A percentile compares a stretch with the other conserved stretches of the same genome.
Evolutionary conservation across 2,113 vertebrate species (phyloP).

Genomic region (Ascaphus truei): DNA sequence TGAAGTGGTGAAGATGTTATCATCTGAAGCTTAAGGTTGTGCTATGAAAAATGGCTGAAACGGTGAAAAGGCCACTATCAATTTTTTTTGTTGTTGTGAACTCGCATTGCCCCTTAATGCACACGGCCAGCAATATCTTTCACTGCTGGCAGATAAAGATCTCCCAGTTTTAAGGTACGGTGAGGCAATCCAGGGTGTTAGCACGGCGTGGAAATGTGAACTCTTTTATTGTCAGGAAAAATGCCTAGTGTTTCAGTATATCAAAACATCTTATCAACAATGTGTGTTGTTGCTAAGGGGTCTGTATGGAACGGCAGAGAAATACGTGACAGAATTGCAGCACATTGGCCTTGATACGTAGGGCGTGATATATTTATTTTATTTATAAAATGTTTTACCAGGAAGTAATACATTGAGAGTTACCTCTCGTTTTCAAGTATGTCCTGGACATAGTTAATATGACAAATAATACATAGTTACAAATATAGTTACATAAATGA

Average conservation of each 20-base stretch:
- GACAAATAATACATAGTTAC: too few relatives aligned
- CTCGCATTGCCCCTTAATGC: background rate
- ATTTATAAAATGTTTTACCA: too few relatives aligned
- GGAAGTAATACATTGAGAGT: too few relatives aligned
- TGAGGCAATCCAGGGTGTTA: background rate
- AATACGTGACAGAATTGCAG: too few relatives aligned
- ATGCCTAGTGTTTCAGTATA: background rate
- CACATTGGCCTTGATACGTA: too few relatives aligned
- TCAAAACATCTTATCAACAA: background rate
- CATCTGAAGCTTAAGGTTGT: slow-evolving; percentile 4
- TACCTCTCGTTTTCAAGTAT: too few relatives aligned
- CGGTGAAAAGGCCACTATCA: slow-evolving; percentile 1
- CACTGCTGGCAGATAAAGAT: background rate
- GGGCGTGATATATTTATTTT: too few relatives aligned
- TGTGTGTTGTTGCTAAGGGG: background rate
- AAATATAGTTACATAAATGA: too few relatives aligned
- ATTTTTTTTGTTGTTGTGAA: background rate
- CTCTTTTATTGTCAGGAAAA: background rate
- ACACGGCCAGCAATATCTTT: background rate
- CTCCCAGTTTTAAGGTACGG: background rate
- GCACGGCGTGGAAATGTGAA: background rate
- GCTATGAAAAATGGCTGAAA: background rate
- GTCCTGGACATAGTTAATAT: too few relatives aligned
- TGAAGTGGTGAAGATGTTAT: slow-evolving; percentile 15
- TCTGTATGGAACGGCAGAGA: too few relatives aligned